Evolutionary conservation across 2,888 invertebrate species (phyloP).

Genomic region (Acleris laterana): DNA sequence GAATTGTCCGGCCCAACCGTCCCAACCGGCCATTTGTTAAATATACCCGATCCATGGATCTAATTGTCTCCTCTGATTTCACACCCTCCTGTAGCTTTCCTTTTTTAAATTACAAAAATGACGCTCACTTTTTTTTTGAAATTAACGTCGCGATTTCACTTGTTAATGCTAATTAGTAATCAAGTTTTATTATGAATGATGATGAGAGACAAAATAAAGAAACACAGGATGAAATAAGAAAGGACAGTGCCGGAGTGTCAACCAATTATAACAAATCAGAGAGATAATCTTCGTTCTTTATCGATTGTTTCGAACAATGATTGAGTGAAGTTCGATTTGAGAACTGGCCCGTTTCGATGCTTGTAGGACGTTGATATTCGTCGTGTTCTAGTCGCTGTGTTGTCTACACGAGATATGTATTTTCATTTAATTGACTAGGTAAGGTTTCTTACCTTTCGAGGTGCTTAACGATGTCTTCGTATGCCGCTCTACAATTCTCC

Average conservation of each 20-base stretch:
- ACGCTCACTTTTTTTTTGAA: constrained; percentile 42
- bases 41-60: constrained; percentile 83
- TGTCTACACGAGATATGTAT: constrained; percentile 24
- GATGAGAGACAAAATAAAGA: constrained; percentile 38
- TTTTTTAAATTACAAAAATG: constrained; percentile 66
- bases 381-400: constrained; percentile 19
- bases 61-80: constrained; percentile 85
- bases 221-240: constrained; percentile 38
- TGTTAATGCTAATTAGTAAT: constrained; percentile 10
- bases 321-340: constrained; percentile 41
- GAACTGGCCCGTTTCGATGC: constrained; percentile 20
- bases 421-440: constrained; percentile 38
- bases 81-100: constrained; percentile 77
- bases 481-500: constrained; percentile 97
- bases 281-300: constrained; percentile 36
- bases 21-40: constrained; percentile 82
- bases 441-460: constrained; percentile 92
- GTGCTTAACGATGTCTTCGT: constrained; percentile 97
- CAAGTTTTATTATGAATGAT: constrained; percentile 34
- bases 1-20: constrained; percentile 70
- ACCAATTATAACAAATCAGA: constrained; percentile 45
- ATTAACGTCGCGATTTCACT: constrained; percentile 18
- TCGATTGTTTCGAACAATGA: constrained; percentile 45
- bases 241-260: constrained; percentile 45
- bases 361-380: constrained; percentile 33